Evolutionary conservation across 2,797 vertebrate genomes (phyloP), one percentile per base, ranked within the genome.

Genomic region (Leptodactylus fallax): DNA sequence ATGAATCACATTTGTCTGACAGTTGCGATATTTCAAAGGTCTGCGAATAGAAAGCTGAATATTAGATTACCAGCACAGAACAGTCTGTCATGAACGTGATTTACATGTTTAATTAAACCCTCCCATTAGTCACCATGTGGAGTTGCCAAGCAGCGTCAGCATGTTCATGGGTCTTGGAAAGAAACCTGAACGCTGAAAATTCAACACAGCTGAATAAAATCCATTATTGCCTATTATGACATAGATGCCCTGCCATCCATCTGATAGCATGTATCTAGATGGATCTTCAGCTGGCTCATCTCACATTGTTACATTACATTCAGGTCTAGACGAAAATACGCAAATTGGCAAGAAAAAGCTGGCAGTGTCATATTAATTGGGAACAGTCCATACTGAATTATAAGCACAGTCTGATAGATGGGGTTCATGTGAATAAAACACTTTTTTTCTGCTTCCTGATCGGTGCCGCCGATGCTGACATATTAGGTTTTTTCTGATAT

Each of bases 71-170:
- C 79, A 56, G 12, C 74, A 27, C 45, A 86, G 80, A 86, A 72
- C 84, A 86, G 69, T 49, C 79, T 86, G 79, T 83, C 85, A 89
- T 79, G 79, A 89, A 79, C 49, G 71, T 83, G 84, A 89, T 86
- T 86, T 86, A 86, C 79, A 83, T 83, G 72, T 86, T 86, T 86
- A 69, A 89, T 89, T 76, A 89, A 74, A 65, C 21, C 60, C 36
- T 36, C 53, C 55, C 49, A 65, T 55, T 78, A 74, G 6, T 86
- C 45, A 72, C 81, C 83, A 72, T 79, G 79, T 79, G 51, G 27
- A 78, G 88, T 83, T 86, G 84, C 88, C 63, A 82, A 60, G 80
- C 72, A 78, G 74, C 25, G 27, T 77, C 84, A 36, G 69, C n/a
- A 69, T 61, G 51, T 65, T 86, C 63, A 86, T 86, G 80, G 74